phyloP scores from a whole-genome alignment of 2,113 vertebrate genomes.

The Okapia johnstoni region DNA sequence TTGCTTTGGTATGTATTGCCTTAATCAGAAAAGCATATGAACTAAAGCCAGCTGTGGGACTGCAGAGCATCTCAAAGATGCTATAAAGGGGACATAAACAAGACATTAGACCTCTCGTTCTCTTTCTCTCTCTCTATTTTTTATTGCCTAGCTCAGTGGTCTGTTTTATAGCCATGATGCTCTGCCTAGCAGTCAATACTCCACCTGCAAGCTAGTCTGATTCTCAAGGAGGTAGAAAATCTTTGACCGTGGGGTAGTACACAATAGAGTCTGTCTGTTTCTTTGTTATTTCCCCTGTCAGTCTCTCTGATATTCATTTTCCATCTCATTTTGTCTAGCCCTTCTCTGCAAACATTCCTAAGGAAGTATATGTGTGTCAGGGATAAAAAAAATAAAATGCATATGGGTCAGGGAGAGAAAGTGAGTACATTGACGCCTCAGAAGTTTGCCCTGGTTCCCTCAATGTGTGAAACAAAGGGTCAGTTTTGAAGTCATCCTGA shows the following conservation, averaged over 20 bases:
- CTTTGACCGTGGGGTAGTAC: background rate
- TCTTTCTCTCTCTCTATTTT: constrained; percentile 25
- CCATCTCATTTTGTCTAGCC: background rate
- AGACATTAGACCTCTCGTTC: constrained; percentile 63
- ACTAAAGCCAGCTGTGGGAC: constrained; percentile 70
- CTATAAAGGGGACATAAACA: constrained; percentile 70
- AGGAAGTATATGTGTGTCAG: background rate
- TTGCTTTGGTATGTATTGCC: constrained; percentile 73
- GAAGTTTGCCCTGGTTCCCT: background rate
- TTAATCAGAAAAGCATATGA: constrained; percentile 76
- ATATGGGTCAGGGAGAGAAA: background rate
- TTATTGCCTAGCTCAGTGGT: constrained; percentile 70
- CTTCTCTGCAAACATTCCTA: background rate
- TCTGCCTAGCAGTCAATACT: constrained; percentile 69
- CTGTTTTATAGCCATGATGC: constrained; percentile 63
- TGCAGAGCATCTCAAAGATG: constrained; percentile 67
- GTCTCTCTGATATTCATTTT: background rate
- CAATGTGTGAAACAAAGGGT: background rate
- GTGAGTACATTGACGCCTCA: background rate
- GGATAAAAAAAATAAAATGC: background rate
- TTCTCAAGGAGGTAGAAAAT: constrained; percentile 58
- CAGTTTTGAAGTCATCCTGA: background rate
- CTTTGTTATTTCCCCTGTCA: background rate
- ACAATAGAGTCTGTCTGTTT: background rate
- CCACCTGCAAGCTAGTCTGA: constrained; percentile 58